Base-by-base conservation (phyloP, 1,140 invertebrate species). In the Daktulosphaira vitifoliae region DNA sequence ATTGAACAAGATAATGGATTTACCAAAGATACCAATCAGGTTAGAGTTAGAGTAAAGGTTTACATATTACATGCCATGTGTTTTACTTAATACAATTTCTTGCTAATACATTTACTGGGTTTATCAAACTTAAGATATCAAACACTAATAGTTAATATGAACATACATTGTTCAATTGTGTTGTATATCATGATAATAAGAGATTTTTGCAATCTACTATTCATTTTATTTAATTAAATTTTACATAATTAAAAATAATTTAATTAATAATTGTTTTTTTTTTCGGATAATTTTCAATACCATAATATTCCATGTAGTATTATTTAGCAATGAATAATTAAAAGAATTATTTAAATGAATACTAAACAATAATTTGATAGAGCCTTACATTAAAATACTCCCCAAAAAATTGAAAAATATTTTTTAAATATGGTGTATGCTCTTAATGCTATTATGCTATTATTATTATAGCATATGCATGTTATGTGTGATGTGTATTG, bases 21-120 rank as follows among this genome's bases (percentile, higher is more conserved):
- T 62, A 48, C 56, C 25, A 62, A 62, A 22, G 56, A 62, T 29
- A 62, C 25, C 20, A 62, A 62, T 62, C 56, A 62, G 56, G 56
- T 62, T 62, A 62, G 56, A 25, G 56, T 46, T 48, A 48, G 56
- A 62, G 56, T 62, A 62, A 62, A 62, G 56, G 56, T 62, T 62
- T 29, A 29, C n/a, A n/a, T 62, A 62, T 29, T 29, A 46, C 56
- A 62, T 62, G 56, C 18, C 56, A 62, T 62, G 56, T 62, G 56
- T 62, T 62, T 62, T 33, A 48, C 16, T 48, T 62, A 62, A 62
- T 62, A 62, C 13, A 42, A 22, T 38, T 62, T 18, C 42, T 48
- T 25, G 56, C 56, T 62, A 62, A 62, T 62, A 48, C 25, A 62
- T 16, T 46, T 48, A 62, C 46, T 13, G 15, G 56, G 56, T 62